Evolutionary conservation across 2,888 invertebrate species (phyloP).

Genomic region (Amiota mariae): DNA sequence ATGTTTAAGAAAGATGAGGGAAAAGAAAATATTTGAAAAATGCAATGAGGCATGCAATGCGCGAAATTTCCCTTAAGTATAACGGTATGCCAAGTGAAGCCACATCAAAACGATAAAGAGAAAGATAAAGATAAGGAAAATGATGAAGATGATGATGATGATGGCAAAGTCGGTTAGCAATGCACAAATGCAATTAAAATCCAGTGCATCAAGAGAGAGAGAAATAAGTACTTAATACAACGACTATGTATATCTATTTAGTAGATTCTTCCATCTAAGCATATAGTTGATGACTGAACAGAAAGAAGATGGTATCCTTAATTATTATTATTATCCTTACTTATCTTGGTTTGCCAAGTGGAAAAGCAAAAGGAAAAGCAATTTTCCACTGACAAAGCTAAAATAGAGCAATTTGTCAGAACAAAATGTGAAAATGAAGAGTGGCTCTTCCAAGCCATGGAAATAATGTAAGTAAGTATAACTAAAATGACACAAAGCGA

Average conservation of each 20-base stretch:
- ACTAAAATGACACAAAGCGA: too few relatives aligned
- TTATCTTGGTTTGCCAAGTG: conserved; percentile 47
- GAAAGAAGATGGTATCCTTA: conserved; percentile 9
- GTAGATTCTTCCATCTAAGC: not conserved
- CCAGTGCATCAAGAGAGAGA: not conserved
- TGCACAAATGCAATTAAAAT: conserved; percentile 3
- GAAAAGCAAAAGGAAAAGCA: conserved; percentile 37
- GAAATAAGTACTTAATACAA: not conserved
- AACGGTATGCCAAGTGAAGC: not conserved
- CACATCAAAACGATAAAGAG: not conserved
- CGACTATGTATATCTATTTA: too few relatives aligned
- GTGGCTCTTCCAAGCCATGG: too few relatives aligned
- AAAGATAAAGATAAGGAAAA: not conserved
- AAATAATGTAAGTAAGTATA: too few relatives aligned
- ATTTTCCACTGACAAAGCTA: conserved; percentile 47
- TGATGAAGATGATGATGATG: conserved; percentile 1
- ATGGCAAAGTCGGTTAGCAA: not conserved
- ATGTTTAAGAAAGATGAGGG: not conserved
- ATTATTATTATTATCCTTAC: conserved; percentile 51
- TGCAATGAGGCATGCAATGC: conserved; percentile 5
- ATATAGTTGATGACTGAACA: not conserved
- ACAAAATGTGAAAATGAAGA: not conserved
- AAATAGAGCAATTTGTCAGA: conserved; percentile 44
- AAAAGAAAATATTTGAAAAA: conserved; percentile 3
- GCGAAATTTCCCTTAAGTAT: not conserved